A percentile compares a stretch with the other conserved stretches of the same genome.
phyloP scores from a whole-genome alignment of 1,140 invertebrate genomes.

The Bilobella aurantiaca region DNA sequence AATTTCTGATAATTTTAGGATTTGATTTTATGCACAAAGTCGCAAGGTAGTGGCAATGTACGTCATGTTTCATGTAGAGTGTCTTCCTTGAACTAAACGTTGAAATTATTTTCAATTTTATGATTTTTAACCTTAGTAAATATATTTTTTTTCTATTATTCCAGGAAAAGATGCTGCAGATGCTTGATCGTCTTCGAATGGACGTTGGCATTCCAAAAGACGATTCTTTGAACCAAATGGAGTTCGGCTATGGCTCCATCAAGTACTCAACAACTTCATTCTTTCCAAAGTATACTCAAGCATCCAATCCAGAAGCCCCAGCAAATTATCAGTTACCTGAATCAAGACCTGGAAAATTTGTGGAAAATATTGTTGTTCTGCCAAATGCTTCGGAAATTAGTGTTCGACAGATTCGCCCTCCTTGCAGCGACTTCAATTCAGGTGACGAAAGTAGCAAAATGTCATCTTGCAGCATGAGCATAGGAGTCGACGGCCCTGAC shows the following conservation, averaged over 20 bases:
- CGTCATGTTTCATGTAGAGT: slow-evolving; percentile 14
- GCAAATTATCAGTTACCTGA: neutral
- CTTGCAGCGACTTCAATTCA: neutral
- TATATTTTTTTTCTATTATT: neutral
- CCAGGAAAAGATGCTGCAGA: slow-evolving; percentile 24
- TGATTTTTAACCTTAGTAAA: neutral
- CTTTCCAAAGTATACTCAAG: slow-evolving; percentile 15
- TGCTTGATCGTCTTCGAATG: slow-evolving; percentile 27
- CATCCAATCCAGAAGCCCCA: too few relatives aligned
- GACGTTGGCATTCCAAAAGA: slow-evolving; percentile 34
- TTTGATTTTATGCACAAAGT: too few relatives aligned
- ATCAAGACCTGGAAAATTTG: neutral
- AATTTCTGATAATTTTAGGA: too few relatives aligned
- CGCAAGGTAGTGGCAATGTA: too few relatives aligned
- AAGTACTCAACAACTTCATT: slow-evolving; percentile 20
- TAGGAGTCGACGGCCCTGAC: neutral
- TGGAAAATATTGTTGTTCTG: neutral
- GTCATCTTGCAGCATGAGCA: slow-evolving; percentile 16
- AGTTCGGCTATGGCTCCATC: slow-evolving; percentile 31
- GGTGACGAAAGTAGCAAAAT: neutral
- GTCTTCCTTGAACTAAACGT: slow-evolving; percentile 38
- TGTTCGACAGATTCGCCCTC: neutral
- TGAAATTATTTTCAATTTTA: neutral
- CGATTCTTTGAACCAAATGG: slow-evolving; percentile 28
- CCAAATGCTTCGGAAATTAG: neutral